Evolutionary conservation across 2,113 vertebrate genomes (phyloP).

Genomic region (Hemichromis elongatus): DNA sequence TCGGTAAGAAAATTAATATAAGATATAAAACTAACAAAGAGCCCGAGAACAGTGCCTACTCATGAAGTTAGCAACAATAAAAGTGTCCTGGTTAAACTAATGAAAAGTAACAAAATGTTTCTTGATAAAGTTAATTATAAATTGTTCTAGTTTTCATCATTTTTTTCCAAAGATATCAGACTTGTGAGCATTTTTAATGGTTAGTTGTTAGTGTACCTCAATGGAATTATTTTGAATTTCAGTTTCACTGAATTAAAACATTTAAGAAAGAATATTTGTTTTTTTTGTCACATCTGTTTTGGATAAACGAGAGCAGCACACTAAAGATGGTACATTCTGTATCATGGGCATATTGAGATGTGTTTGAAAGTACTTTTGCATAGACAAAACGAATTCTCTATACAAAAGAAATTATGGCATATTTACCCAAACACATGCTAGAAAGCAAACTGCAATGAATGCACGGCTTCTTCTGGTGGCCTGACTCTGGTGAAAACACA

Average conservation of each 20-base stretch:
- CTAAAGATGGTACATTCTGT: not conserved
- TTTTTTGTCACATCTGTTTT: not conserved
- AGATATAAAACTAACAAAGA: not conserved
- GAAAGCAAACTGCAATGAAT: not conserved
- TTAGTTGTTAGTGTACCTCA: too few relatives aligned
- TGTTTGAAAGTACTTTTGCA: not conserved
- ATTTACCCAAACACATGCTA: not conserved
- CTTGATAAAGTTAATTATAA: not conserved
- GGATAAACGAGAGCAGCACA: not conserved
- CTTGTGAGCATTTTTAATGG: not conserved
- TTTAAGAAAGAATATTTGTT: not conserved
- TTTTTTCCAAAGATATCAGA: not conserved
- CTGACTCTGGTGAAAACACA: not conserved
- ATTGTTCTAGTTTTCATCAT: not conserved
- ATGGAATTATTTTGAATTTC: not conserved
- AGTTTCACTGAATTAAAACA: not conserved
- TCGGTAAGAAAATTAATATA: conserved; percentile 75
- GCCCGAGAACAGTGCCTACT: not conserved
- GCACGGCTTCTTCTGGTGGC: not conserved
- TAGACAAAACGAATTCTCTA: not conserved
- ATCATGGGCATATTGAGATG: not conserved
- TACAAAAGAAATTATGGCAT: not conserved
- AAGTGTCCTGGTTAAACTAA: not conserved
- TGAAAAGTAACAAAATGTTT: not conserved
- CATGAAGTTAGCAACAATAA: not conserved